These are phyloP conservation scores for Callocephalon fimbriatum DNA, from an alignment of 2,113 vertebrate species.

Conservation along the genomic window DNA sequence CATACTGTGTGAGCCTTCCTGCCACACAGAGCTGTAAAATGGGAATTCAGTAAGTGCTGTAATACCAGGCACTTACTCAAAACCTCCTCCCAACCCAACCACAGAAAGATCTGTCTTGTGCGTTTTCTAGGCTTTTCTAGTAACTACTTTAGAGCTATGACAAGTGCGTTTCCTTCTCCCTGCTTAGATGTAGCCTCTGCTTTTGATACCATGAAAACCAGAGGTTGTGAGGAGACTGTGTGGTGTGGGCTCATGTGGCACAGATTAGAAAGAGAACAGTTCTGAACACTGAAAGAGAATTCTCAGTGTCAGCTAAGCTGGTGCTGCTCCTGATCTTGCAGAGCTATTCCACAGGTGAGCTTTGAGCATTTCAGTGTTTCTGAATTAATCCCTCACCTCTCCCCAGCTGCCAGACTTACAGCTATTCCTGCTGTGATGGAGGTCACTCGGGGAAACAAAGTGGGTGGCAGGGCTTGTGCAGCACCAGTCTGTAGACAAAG, in stretches of 20 bases:
- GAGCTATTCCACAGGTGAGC: neutral
- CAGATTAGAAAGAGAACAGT: neutral
- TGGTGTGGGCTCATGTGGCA: neutral
- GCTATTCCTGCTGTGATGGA: neutral
- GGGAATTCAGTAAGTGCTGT: neutral
- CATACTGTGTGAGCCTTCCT: neutral
- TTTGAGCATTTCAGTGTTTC: neutral
- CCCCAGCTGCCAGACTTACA: neutral
- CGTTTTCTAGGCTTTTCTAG: neutral
- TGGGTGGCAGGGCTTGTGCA: accelerated
- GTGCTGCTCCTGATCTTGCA: neutral
- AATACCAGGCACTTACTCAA: neutral
- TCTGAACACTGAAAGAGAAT: neutral
- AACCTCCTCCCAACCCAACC: neutral
- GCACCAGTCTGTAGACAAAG: neutral
- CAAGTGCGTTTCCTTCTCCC: neutral
- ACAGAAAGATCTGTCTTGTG: neutral
- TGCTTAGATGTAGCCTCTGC: neutral
- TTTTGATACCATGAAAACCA: neutral
- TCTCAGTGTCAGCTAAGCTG: neutral
- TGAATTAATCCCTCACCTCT: neutral
- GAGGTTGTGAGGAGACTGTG: neutral
- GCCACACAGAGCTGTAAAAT: neutral
- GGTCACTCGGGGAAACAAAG: neutral
- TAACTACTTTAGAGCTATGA: neutral